Evolutionary conservation across 2,888 invertebrate genomes (phyloP).

Genomic region (Brenthis daphne): DNA sequence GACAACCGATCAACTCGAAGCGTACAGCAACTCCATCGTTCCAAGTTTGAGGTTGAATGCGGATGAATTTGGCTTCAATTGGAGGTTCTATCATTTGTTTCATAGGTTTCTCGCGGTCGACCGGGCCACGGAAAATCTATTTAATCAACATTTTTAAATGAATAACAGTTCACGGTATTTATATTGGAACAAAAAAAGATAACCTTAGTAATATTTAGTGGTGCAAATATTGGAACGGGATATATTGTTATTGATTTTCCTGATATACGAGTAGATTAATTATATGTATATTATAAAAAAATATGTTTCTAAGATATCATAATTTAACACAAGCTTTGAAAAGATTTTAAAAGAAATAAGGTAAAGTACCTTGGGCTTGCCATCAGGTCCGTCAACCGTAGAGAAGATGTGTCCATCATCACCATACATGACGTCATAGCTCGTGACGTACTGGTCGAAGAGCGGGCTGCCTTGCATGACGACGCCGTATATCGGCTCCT

Average conservation of each 20-base stretch:
- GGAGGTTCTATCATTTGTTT: conserved; percentile 86
- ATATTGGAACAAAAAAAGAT: too few relatives aligned
- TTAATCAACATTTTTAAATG: not conserved
- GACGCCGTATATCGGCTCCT: conserved; percentile 88
- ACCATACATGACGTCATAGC: conserved; percentile 88
- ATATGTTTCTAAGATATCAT: too few relatives aligned
- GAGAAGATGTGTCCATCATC: conserved; percentile 84
- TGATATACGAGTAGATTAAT: too few relatives aligned
- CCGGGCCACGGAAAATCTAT: conserved; percentile 88
- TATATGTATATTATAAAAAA: too few relatives aligned
- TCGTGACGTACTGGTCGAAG: conserved; percentile 88
- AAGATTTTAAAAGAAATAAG: not conserved
- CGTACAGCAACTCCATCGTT: conserved; percentile 84
- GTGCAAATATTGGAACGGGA: too few relatives aligned
- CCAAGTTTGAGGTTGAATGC: conserved; percentile 90
- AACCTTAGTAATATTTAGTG: too few relatives aligned
- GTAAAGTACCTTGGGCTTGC: conserved; percentile 75
- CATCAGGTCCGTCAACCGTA: conserved; percentile 78
- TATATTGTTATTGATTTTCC: not conserved
- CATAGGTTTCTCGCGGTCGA: conserved; percentile 81
- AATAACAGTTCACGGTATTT: too few relatives aligned
- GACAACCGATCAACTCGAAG: conserved; percentile 89
- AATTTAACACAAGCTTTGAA: too few relatives aligned
- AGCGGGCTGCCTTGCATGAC: conserved; percentile 86
- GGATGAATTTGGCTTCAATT: conserved; percentile 87